Percentiles rank a stretch among this genome's conserved stretches.
Evolutionary conservation across 2,888 invertebrate species (phyloP).

Genomic region (Athalia rosae): DNA sequence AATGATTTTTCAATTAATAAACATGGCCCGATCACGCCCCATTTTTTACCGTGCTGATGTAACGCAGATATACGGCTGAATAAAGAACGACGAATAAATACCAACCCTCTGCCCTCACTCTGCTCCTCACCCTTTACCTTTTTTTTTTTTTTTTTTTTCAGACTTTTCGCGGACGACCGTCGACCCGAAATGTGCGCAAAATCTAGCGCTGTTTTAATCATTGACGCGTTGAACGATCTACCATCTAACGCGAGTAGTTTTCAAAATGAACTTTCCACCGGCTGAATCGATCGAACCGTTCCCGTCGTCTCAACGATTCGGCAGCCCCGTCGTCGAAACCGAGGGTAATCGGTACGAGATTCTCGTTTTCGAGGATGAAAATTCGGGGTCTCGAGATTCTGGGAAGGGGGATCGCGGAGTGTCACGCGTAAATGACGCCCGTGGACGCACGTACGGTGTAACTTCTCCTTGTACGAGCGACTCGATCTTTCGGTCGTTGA

Average conservation of each 20-base stretch:
- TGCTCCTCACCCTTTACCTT: no score
- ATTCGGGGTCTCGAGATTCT: not conserved
- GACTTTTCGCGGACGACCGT: no score
- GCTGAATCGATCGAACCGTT: no score
- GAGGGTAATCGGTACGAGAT: conserved; percentile 15
- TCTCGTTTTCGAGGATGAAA: conserved; percentile 24
- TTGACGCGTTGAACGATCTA: no score
- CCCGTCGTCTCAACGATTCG: no score
- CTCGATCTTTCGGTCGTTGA: conserved; percentile 41
- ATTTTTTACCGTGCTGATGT: conserved; percentile 22
- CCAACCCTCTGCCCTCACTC: no score
- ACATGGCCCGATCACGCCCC: conserved; percentile 1
- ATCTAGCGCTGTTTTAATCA: no score
- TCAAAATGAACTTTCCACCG: no score
- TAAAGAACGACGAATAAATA: no score
- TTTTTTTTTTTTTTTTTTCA: no score
- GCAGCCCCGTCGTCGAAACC: not conserved
- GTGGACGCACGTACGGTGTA: not conserved
- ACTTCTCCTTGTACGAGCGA: conserved; percentile 12
- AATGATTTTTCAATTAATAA: conserved; percentile 61
- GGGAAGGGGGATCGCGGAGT: conserved; percentile 31
- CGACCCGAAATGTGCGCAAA: no score
- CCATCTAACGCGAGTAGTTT: no score
- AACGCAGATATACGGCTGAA: not conserved
- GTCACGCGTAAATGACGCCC: not conserved